Base-by-base conservation (phyloP, 2,113 vertebrate species). In the Tetrax tetrax region DNA sequence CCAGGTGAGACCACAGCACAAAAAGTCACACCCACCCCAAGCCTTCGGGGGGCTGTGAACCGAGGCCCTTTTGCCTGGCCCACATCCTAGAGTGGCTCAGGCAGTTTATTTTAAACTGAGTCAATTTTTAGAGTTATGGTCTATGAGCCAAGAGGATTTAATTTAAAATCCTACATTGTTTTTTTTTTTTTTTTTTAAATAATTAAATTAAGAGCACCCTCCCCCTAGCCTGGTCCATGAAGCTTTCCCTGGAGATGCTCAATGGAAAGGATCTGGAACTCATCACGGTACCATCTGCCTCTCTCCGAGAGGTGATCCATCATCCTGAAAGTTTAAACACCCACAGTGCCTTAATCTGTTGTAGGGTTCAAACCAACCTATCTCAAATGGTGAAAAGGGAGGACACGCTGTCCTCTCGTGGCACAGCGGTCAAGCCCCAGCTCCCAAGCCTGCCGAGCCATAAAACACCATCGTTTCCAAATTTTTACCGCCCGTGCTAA, bases 271-370 rank as follows among this genome's bases (percentile, higher is more conserved):
- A 93, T 96, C 88, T 93, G 96, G 90, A 96, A 83, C 81, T 92
- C 90, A 83, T 96, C 92, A 83, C 29, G 6, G 77, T 72, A 87
- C 97, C 95, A 96, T 96, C 95, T 97, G 96, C 93, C 89, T 95
- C 83, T 68, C 90, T 79, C 60, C 1, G 5, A 92, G 81, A 93
- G 70, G 86, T 91, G 88, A 97, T 97, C 90, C 87, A 95, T 96
- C 97, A 96, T 87, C 80, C 80, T 93, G 93, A 86, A 91, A 95
- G 59, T 78, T 92, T 92, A 89, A 96, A 97, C 94, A 91, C 94
- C 87, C 93, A 94, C 94, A 91, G 85, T 83, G 71, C 83, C 91
- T 79, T 93, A 65, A 81, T 78, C 72, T 78, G 48, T 70, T 91
- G n/a, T 2, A 47, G 74, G n/a, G 61, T 22, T 89, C 78, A 83